A percentile compares a stretch with the other conserved stretches of the same genome.
phyloP scores from a whole-genome alignment of 2,888 invertebrate genomes.

The Dynastes tityus region DNA sequence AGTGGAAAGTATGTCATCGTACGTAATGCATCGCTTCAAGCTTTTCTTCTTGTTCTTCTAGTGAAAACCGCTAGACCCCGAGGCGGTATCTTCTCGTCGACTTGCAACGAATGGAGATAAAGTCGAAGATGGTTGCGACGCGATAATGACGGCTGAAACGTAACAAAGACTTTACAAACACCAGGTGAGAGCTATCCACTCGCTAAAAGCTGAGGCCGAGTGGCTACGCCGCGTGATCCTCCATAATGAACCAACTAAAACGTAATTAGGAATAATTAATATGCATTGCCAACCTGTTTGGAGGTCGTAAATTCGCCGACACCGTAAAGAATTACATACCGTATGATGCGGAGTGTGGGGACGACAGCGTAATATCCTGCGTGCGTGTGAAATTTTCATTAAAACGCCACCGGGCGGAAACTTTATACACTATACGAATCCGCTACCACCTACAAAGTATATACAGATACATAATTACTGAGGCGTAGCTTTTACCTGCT shows the following conservation, averaged over 20 bases:
- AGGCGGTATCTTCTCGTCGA: constrained; percentile 13
- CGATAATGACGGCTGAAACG: constrained; percentile 41
- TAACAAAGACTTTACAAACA: constrained; percentile 35
- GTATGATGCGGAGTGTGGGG: constrained; percentile 35
- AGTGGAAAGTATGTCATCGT: constrained; percentile 18
- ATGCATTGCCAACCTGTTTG: constrained; percentile 58
- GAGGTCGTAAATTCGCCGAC: constrained; percentile 48
- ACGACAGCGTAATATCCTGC: constrained; percentile 43
- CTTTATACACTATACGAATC: constrained; percentile 43
- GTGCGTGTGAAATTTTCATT: constrained; percentile 49
- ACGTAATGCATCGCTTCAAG: constrained; percentile 23
- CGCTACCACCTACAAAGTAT: constrained; percentile 3
- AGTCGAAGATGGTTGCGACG: constrained; percentile 28
- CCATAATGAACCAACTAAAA: constrained; percentile 59
- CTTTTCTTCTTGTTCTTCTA: neutral
- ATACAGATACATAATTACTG: constrained; percentile 35
- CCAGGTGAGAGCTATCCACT: constrained; percentile 39
- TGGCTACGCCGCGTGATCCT: constrained; percentile 56
- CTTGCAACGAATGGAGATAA: neutral
- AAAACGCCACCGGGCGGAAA: constrained; percentile 46
- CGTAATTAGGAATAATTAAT: constrained; percentile 60
- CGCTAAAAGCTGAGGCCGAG: constrained; percentile 47
- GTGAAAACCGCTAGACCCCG: constrained; percentile 15
- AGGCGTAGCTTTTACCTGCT: constrained; percentile 23
- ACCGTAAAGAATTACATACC: constrained; percentile 48